Evolutionary conservation across 2,113 vertebrate genomes (phyloP).

Genomic region (Cyprinodon variegatus): DNA sequence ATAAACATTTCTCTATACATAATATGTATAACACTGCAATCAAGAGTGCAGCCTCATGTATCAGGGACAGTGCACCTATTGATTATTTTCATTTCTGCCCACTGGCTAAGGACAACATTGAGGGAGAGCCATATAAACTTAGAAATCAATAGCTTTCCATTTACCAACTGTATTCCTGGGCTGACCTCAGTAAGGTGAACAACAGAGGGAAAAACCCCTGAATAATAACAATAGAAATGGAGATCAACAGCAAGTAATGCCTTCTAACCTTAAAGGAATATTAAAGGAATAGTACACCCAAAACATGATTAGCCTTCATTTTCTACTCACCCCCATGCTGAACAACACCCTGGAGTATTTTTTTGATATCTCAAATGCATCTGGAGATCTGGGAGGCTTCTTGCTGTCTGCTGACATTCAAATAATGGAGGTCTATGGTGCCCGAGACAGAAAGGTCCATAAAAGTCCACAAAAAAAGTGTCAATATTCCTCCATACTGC

Average conservation of each 20-base stretch:
- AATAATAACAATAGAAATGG: no score
- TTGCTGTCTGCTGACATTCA: no score
- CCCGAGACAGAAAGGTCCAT: no score
- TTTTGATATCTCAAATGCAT: no score
- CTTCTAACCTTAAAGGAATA: neutral
- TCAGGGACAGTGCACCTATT: slow-evolving; percentile 4
- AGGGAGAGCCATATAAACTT: slow-evolving; percentile 29
- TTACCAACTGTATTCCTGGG: slow-evolving; percentile 18
- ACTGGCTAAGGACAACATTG: slow-evolving; percentile 9
- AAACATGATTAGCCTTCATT: no score
- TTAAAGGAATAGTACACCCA: no score
- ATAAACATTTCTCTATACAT: slow-evolving; percentile 19
- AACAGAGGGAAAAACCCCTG: neutral
- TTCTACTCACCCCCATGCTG: no score
- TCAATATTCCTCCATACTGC: no score
- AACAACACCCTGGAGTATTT: no score
- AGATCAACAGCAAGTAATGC: neutral
- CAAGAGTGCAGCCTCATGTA: slow-evolving; percentile 31
- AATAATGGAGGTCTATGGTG: no score
- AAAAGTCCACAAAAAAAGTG: no score
- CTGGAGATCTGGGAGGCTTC: no score
- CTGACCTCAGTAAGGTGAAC: slow-evolving; percentile 11
- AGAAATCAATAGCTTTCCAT: slow-evolving; percentile 53
- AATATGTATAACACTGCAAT: slow-evolving; percentile 28
- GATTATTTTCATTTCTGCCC: slow-evolving; percentile 11